phyloP scores from a whole-genome alignment of 2,888 invertebrate species.

The Drosophila bunnanda region DNA sequence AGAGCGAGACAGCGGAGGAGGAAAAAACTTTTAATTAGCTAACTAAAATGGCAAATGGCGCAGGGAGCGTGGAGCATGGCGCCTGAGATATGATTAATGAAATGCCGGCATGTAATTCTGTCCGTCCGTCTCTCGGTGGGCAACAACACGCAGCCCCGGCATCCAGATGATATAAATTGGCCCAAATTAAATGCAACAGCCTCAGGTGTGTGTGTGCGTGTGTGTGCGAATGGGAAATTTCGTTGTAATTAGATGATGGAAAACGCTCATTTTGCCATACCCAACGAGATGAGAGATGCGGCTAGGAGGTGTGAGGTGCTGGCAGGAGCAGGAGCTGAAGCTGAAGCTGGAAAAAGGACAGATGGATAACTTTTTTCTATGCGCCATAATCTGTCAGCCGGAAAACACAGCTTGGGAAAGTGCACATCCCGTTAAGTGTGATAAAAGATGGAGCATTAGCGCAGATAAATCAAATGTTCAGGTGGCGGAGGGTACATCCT shows the following conservation, averaged over 20 bases:
- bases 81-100: constrained; percentile 78
- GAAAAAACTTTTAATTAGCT: constrained; percentile 74
- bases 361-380: constrained; percentile 55
- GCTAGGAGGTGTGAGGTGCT: not conserved
- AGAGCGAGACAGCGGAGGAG: not conserved
- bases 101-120: constrained; percentile 73
- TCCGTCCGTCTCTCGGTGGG: constrained; percentile 10
- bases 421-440: constrained; percentile 50
- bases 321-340: not conserved
- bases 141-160: constrained; percentile 28
- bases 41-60: constrained; percentile 76
- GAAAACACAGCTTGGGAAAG: constrained; percentile 48
- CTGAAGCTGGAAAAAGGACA: constrained; percentile 19
- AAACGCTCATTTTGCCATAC: constrained; percentile 52
- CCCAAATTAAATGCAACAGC: constrained; percentile 77
- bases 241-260: constrained; percentile 77
- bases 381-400: constrained; percentile 63
- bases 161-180: constrained; percentile 71
- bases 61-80: constrained; percentile 68
- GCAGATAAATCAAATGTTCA: constrained; percentile 54
- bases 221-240: constrained; percentile 58
- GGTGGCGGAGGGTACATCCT: constrained; percentile 21
- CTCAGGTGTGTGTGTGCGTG: constrained; percentile 63
- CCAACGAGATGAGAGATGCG: not conserved
- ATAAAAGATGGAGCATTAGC: constrained; percentile 64